Evolutionary conservation across 92 coral and sea anemone genomes (phyloP).

Genomic region (Epizoanthus rinbou): DNA sequence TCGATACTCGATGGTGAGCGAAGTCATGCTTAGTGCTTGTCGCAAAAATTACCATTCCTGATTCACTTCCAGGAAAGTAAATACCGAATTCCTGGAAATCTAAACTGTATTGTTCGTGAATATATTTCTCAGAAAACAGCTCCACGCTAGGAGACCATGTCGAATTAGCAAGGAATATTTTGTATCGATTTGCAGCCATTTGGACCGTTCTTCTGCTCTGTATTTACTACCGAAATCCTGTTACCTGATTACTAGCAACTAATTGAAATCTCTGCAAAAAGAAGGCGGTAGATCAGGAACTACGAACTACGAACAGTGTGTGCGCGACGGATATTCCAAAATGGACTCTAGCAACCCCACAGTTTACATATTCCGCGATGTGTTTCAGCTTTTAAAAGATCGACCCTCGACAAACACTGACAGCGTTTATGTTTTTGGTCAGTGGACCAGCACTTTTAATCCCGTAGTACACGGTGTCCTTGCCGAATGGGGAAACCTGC

Average conservation of each 20-base stretch:
- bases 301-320: no score
- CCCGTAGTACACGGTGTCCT: slow-evolving; percentile 37
- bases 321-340: background rate
- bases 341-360: slow-evolving; percentile 2
- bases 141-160: background rate
- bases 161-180: background rate
- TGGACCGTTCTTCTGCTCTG: no score
- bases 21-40: no score
- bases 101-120: background rate
- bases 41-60: no score
- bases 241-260: background rate
- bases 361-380: slow-evolving; percentile 26
- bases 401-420: background rate
- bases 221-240: no score
- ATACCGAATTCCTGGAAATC: background rate
- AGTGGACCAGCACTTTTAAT: slow-evolving; percentile 32
- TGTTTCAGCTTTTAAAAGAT: background rate
- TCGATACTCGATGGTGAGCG: no score
- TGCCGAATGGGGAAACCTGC: slow-evolving; percentile 13
- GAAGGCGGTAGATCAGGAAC: no score
- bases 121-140: slow-evolving; percentile 1
- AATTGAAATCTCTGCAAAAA: no score
- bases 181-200: no score
- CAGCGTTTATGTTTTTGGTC: slow-evolving; percentile 20
- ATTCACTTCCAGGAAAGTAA: no score